Evolutionary conservation across 1,140 invertebrate species (phyloP), one percentile per base, ranked within the genome.

Genomic region (Steinernema feltiae): DNA sequence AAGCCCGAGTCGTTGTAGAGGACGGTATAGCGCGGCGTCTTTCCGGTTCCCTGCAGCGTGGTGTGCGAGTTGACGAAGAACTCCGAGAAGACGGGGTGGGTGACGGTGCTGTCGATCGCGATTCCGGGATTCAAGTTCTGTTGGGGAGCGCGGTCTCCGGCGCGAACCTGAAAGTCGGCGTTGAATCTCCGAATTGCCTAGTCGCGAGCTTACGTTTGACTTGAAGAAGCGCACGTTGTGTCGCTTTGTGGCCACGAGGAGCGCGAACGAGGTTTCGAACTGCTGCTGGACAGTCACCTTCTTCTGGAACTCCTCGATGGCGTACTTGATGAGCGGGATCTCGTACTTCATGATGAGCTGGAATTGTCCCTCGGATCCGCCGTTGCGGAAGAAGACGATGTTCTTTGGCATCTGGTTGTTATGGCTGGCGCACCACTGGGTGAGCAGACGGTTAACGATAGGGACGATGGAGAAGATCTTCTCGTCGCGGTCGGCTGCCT

Each of bases 51-150:
- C 35, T 80, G 79, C 7, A 78, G 48, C 17, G 79, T 79, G 1
- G 74, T 76, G 70, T 80, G 79, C 21, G 53, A 24, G 46, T 80
- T 80, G 21, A 80, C 63, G 74, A 63, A 80, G 78, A 80, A 80
- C 48, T 80, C 63, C 24, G 73, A 41, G 73, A 72, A 78, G 18
- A 53, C 48, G 1, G 72, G 72, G 30, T 75, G 70, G 0, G 75
- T 74, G n/a, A 78, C 71, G 0, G 24, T 53, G 3, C 70, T 30
- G 30, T 78, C 77, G 24, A 78, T 30, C 3, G 73, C 70, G 0
- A 74, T 73, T n/a, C 77, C 77, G 29, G 77, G 74, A 17, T 69
- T 32, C 24, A 78, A 18, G 32, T 78, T 78, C 53, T 63, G 53
- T 27, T 63, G 15, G 12, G 53, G 12, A 3, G n/a, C 63, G 46